Conservation (phyloP, 2,113 vertebrate genomes). For the Calidris pugnax region DNA sequence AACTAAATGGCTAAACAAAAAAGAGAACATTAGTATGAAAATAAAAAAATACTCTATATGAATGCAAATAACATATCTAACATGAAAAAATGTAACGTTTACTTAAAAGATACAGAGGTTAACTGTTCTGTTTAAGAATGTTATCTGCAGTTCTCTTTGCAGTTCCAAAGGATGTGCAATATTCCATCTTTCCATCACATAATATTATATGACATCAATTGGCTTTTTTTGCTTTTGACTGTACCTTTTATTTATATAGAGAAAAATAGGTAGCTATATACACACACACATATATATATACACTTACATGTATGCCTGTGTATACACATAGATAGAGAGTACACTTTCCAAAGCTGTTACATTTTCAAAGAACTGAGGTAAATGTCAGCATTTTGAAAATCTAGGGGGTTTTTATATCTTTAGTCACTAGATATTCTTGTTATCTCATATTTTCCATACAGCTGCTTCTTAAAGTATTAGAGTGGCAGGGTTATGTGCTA, state of each 20-base stretch:
- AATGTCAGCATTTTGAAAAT: background rate
- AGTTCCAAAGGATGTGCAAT: background rate
- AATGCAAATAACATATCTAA: background rate
- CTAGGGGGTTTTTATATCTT: background rate
- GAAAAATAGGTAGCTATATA: background rate
- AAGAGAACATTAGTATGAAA: background rate
- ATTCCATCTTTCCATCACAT: background rate
- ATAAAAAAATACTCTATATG: background rate
- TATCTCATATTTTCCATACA: slow-evolving; percentile 37
- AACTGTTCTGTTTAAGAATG: background rate
- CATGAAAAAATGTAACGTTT: background rate
- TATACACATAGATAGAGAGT: background rate
- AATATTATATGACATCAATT: background rate
- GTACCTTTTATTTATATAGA: background rate
- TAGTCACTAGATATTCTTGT: background rate
- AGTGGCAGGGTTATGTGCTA: background rate
- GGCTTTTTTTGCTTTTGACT: background rate
- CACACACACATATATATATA: rapidly evolving
- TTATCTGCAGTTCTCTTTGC: background rate
- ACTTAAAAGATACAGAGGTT: background rate
- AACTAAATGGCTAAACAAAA: background rate
- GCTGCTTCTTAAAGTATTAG: slow-evolving; percentile 25
- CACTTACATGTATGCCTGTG: background rate
- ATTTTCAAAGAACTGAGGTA: background rate
- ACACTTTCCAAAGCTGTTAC: background rate